Percentiles rank a stretch among this genome's conserved stretches.
Evolutionary conservation across 2,113 vertebrate genomes (phyloP).

Genomic region (Percopsis transmontana): DNA sequence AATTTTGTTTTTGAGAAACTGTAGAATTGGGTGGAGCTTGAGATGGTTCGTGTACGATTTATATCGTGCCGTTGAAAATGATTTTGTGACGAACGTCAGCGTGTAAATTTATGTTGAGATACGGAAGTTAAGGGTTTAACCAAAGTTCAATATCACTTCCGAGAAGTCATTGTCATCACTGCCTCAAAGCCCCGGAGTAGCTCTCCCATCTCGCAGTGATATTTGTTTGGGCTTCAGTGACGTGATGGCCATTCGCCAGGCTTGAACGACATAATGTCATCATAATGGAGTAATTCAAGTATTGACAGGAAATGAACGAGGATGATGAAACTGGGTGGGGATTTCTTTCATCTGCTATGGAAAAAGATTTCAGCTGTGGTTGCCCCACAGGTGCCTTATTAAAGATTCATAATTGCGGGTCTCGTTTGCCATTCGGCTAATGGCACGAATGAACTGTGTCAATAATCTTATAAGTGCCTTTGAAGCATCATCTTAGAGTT

Average conservation of each 20-base stretch:
- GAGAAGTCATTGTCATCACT: not conserved
- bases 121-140: too few species aligned
- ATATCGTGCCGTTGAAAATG: too few species aligned
- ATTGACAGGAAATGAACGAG: constrained; percentile 69
- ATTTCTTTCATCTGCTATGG: constrained; percentile 59
- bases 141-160: too few species aligned
- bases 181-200: constrained; percentile 1
- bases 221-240: constrained; percentile 17
- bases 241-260: constrained; percentile 12
- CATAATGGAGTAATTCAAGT: constrained; percentile 60
- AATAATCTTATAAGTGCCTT: constrained; percentile 46
- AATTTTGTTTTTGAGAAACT: too few species aligned
- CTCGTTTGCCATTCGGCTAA: constrained; percentile 50
- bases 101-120: too few species aligned
- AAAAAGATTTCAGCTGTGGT: constrained; percentile 33
- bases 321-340: constrained; percentile 61
- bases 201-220: constrained; percentile 18
- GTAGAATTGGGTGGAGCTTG: too few species aligned
- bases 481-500: constrained; percentile 49
- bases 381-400: constrained; percentile 70
- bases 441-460: constrained; percentile 45
- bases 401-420: constrained; percentile 61
- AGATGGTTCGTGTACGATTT: too few species aligned
- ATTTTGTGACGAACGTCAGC: too few species aligned
- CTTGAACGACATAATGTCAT: constrained; percentile 35